Evolutionary conservation across 2,113 vertebrate species (phyloP).

Genomic region (Chrysemys picta): DNA sequence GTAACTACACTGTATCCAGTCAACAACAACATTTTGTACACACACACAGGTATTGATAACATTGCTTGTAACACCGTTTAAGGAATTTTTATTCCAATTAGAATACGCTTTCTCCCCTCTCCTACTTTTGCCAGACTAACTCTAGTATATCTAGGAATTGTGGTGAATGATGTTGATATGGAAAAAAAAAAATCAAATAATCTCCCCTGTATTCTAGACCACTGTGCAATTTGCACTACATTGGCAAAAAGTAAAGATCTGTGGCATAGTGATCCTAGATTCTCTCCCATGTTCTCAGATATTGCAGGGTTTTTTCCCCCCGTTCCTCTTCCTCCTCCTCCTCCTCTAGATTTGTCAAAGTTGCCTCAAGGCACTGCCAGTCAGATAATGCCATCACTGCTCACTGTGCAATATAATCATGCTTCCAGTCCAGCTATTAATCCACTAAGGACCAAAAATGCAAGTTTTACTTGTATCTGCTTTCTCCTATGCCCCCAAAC

Average conservation of each 20-base stretch:
- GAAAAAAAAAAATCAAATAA: neutral
- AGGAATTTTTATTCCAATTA: neutral
- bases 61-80: neutral
- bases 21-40: constrained; percentile 33
- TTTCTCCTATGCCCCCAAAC: neutral
- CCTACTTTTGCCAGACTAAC: neutral
- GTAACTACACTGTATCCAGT: constrained; percentile 66
- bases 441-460: neutral
- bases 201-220: neutral
- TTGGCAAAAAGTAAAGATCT: neutral
- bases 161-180: neutral
- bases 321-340: neutral
- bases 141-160: fast-evolving
- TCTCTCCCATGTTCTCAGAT: neutral
- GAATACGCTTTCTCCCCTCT: neutral
- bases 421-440: neutral
- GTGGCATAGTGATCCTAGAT: neutral
- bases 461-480: neutral
- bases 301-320: neutral
- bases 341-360: neutral
- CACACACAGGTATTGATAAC: neutral
- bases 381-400: neutral
- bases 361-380: neutral
- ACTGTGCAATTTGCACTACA: neutral
- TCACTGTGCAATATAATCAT: neutral